Conservation (phyloP, 2,888 invertebrate genomes). For the Tachina fera region DNA sequence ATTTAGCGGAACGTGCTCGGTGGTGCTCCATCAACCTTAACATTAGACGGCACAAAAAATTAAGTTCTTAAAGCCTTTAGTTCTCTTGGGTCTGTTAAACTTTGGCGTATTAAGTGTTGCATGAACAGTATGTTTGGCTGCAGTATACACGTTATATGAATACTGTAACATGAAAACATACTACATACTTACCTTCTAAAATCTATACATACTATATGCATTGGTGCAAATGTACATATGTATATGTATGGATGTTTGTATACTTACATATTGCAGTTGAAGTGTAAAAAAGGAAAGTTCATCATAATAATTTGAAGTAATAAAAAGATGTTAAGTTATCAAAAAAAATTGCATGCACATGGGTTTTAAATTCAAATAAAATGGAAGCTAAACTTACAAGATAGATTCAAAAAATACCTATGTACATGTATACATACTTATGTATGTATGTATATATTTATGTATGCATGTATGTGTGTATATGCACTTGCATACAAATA, state of each 20-base stretch:
- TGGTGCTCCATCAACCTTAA: conserved; percentile 65
- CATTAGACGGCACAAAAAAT: conserved; percentile 25
- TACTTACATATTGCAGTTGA: too few relatives aligned
- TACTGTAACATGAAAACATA: too few relatives aligned
- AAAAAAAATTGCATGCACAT: too few relatives aligned
- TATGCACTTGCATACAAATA: too few relatives aligned
- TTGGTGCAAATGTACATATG: too few relatives aligned
- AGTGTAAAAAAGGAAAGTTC: conserved; percentile 9
- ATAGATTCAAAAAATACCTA: too few relatives aligned
- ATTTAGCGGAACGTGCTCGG: conserved; percentile 25
- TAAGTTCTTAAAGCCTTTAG: conserved; percentile 38
- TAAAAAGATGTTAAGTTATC: not conserved
- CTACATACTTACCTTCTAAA: too few relatives aligned
- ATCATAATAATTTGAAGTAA: not conserved
- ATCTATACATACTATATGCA: too few relatives aligned
- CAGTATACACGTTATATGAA: not conserved
- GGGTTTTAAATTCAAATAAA: too few relatives aligned
- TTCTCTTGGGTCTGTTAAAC: conserved; percentile 50
- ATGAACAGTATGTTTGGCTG: conserved; percentile 53
- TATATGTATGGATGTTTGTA: too few relatives aligned
- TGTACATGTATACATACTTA: too few relatives aligned
- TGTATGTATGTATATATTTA: not conserved
- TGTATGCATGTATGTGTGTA: not conserved
- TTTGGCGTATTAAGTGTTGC: conserved; percentile 58
- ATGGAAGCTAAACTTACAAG: not conserved